Conservation (phyloP, 2,888 invertebrate species). For the Acanthococcus lagerstroemiae region DNA sequence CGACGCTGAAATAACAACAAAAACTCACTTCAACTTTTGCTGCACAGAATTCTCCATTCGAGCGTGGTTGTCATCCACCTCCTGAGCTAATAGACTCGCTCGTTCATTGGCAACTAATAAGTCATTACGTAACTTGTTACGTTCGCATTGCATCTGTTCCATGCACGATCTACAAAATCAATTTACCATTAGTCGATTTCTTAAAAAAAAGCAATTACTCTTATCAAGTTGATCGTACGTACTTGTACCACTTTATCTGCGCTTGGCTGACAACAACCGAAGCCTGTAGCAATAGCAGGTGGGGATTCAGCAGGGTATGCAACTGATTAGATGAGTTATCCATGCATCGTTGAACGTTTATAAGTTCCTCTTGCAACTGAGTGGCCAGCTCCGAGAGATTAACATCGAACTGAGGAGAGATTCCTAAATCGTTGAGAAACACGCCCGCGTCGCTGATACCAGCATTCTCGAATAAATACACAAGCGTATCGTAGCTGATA, state of each 20-base stretch:
- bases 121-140: conserved; percentile 68
- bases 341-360: conserved; percentile 37
- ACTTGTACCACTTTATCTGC: conserved; percentile 34
- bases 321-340: conserved; percentile 24
- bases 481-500: conserved; percentile 43
- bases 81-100: conserved; percentile 70
- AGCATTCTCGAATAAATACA: conserved; percentile 63
- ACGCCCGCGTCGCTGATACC: conserved; percentile 55
- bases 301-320: conserved; percentile 30
- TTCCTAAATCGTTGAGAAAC: conserved; percentile 58
- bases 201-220: too few relatives aligned
- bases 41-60: conserved; percentile 67
- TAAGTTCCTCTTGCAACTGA: conserved; percentile 57
- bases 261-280: conserved; percentile 33
- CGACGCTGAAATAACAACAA: too few relatives aligned
- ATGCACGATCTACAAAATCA: conserved; percentile 43
- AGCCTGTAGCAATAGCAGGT: conserved; percentile 33
- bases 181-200: too few relatives aligned
- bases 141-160: conserved; percentile 62
- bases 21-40: conserved; percentile 48
- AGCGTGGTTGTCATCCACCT: conserved; percentile 82
- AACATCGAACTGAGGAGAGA: conserved; percentile 47
- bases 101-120: conserved; percentile 72
- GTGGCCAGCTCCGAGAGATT: conserved; percentile 54
- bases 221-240: too few relatives aligned